These are phyloP conservation scores for Agrilus mali DNA, from an alignment of 2,888 invertebrate species.

Conservation along the genomic window DNA sequence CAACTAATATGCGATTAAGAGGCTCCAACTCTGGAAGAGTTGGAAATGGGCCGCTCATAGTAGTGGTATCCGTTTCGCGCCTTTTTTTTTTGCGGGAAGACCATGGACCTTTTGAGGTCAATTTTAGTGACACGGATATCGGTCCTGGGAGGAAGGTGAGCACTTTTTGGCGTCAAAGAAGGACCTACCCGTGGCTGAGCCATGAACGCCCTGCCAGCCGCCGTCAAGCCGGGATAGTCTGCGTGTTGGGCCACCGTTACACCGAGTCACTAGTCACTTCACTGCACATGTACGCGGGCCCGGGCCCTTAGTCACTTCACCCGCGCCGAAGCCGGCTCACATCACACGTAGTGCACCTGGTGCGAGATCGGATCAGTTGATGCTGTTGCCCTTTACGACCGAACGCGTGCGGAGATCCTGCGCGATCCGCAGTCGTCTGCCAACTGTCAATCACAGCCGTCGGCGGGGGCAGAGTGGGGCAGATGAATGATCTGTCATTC, in stretches of 20 bases:
- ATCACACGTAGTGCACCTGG: constrained; percentile 21
- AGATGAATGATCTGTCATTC: constrained; percentile 37
- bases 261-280: constrained; percentile 32
- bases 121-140: constrained; percentile 16
- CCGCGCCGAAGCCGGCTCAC: too few species aligned
- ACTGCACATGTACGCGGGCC: constrained; percentile 24
- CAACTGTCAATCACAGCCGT: constrained; percentile 51
- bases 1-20: too few species aligned
- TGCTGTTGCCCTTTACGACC: constrained; percentile 22
- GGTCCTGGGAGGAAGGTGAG: constrained; percentile 7
- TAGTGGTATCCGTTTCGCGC: too few species aligned
- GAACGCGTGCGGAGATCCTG: constrained; percentile 41
- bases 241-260: constrained; percentile 43
- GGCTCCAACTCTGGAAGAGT: too few species aligned
- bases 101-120: constrained; percentile 1
- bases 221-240: constrained; percentile 41
- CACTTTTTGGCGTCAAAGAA: neutral
- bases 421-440: constrained; percentile 53
- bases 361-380: constrained; percentile 15
- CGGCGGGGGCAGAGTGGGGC: constrained; percentile 42
- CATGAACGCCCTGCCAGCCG: constrained; percentile 65
- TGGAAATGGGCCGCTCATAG: too few species aligned
- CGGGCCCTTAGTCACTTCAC: constrained; percentile 15
- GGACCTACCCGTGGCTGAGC: constrained; percentile 72
- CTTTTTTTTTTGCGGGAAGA: too few species aligned